phyloP scores from a whole-genome alignment of 1,140 invertebrate genomes.

The Drosophila mauritiana region DNA sequence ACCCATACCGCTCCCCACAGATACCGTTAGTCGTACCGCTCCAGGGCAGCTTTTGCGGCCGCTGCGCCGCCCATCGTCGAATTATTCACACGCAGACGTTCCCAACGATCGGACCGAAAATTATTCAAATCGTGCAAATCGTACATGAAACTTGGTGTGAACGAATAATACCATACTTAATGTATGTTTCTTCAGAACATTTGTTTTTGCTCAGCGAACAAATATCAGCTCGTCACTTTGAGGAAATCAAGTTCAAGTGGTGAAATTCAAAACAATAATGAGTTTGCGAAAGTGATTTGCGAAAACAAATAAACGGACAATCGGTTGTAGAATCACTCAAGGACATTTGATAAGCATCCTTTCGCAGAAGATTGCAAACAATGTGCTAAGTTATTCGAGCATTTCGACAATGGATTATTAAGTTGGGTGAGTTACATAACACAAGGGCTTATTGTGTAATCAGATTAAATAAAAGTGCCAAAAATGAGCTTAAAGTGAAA shows the following conservation, averaged over 20 bases:
- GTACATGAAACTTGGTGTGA: constrained; percentile 10
- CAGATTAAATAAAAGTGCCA: too few relatives aligned
- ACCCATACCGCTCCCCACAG: constrained; percentile 11
- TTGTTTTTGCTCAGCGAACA: constrained; percentile 23
- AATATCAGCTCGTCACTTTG: constrained; percentile 31
- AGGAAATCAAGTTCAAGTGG: constrained; percentile 59
- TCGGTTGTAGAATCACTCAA: constrained; percentile 11
- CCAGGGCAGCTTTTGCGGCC: constrained; percentile 67
- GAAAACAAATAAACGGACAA: constrained; percentile 31
- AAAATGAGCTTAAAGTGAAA: too few relatives aligned
- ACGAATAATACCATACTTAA: background rate
- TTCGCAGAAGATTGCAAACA: background rate
- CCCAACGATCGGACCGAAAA: constrained; percentile 60
- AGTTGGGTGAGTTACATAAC: constrained; percentile 57
- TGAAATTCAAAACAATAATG: constrained; percentile 63
- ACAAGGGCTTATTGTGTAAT: background rate
- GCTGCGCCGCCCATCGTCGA: constrained; percentile 50
- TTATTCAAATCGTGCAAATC: constrained; percentile 7
- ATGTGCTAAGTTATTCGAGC: background rate
- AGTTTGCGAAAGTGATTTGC: constrained; percentile 55
- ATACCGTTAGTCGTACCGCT: constrained; percentile 23
- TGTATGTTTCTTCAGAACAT: constrained; percentile 3
- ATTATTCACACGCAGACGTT: constrained; percentile 76
- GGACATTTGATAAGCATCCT: constrained; percentile 9
- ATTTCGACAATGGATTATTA: constrained; percentile 9